Base-by-base conservation (phyloP, 2,888 invertebrate genomes). In the Lithophane semibrunnea region DNA sequence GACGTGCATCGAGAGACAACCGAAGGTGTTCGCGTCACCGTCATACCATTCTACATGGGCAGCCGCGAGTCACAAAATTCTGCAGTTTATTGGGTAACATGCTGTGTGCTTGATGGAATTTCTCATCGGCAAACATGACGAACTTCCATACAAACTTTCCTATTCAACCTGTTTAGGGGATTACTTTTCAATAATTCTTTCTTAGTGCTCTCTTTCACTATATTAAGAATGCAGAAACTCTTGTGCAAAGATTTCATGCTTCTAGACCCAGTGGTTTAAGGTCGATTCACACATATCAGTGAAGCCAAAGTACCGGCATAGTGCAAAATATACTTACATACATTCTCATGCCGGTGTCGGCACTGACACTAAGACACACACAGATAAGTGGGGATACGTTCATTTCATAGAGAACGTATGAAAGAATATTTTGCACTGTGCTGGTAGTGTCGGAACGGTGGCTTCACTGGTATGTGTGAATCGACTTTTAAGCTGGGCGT, bases 21-120 rank as follows among this genome's bases (percentile, higher is more conserved):
- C 0, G 99, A 99, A 95, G 98, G 98, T 92, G 98, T 99, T 84
- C 97, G 99, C 69, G 99, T 99, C 58, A 99, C 99, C 18, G 99
- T 99, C 75, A 99, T 99, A 94, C 99, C 99, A 0, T 99, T 99
- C 96, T 99, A 99, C 92, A 99, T 99, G 99, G 99, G 99, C 56
- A 99, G 98, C 90, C 97, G 99, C 79, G 99, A 99, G 93, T 98
- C 98, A 65, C 99, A 99, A 91, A 98, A 98, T 79, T 98, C 98
- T 42, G 98, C 98, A 60, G 99, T 99, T 0, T 99, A 99, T 94
- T 99, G 99, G 99, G 98, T 98, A 94, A 68, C 1, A 60, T 42
- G 18, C 12, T 1, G 5, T 37, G 58, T 16, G 37, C 10, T 10
- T 5, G 16, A n/a, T 68, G n/a, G 56, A 10, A 10, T 16, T 21